Percentiles rank a stretch among this genome's conserved stretches.
Conservation (phyloP, 2,797 vertebrate genomes). For the Falco naumanni region DNA sequence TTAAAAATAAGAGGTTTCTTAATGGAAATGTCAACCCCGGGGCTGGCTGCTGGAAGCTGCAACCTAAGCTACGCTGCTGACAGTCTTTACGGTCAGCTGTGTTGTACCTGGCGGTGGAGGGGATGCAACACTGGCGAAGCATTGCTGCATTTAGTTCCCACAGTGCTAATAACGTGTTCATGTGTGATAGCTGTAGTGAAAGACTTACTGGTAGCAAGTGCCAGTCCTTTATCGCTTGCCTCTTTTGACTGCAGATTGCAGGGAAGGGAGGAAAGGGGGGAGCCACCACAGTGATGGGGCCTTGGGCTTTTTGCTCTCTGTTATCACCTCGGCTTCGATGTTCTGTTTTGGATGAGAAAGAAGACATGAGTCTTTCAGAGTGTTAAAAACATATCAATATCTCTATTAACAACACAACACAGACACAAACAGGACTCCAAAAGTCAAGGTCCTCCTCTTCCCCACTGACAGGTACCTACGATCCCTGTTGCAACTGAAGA, state of each 20-base stretch:
- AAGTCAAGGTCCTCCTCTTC: neutral
- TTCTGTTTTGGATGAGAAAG: constrained; percentile 79
- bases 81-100: neutral
- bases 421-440: neutral
- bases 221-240: constrained; percentile 81
- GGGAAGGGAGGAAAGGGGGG: constrained; percentile 86
- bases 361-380: neutral
- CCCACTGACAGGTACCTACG: neutral
- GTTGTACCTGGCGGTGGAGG: neutral
- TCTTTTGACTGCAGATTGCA: constrained; percentile 80
- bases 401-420: neutral
- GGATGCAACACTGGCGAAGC: neutral
- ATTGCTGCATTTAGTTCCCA: neutral
- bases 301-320: constrained; percentile 83
- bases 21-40: neutral
- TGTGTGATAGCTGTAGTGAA: neutral
- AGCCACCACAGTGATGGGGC: constrained; percentile 79
- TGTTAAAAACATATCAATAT: neutral
- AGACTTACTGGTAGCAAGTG: constrained; percentile 84
- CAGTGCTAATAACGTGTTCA: rapidly evolving
- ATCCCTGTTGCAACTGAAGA: neutral
- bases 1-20: neutral
- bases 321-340: constrained; percentile 84
- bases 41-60: neutral
- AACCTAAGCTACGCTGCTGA: neutral